phyloP scores from a whole-genome alignment of 2,797 vertebrate species.

The Rhynchonycteris naso region DNA sequence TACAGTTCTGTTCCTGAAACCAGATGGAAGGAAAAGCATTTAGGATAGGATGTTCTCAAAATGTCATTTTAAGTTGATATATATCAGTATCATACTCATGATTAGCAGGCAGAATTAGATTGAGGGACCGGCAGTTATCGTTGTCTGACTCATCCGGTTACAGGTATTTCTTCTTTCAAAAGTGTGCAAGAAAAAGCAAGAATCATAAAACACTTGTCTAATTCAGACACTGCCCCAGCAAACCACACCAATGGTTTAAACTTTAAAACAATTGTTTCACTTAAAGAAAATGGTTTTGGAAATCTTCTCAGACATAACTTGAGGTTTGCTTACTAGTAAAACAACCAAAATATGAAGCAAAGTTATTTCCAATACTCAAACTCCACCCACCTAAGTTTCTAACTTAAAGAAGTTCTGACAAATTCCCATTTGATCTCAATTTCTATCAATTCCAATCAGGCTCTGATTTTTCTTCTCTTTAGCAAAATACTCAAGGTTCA shows the following conservation, averaged over 20 bases:
- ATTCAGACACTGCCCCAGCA: not conserved
- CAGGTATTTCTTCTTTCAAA: conserved; percentile 15
- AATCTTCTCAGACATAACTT: not conserved
- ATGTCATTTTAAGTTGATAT: not conserved
- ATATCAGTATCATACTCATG: not conserved
- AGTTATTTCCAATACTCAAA: not conserved
- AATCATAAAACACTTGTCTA: not conserved
- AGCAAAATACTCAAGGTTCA: not conserved
- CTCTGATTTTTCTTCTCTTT: not conserved
- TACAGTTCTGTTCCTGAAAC: not conserved
- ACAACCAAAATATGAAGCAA: not conserved
- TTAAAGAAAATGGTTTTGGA: conserved; percentile 21
- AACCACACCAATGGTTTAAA: not conserved
- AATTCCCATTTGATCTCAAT: not conserved
- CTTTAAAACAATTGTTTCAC: conserved; percentile 9
- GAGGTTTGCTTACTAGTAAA: not conserved
- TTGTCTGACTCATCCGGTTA: not conserved
- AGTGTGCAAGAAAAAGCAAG: not conserved
- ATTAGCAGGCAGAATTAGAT: not conserved
- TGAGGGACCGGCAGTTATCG: not conserved
- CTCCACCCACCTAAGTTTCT: not conserved
- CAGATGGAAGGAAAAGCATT: not conserved
- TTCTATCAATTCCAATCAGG: not conserved
- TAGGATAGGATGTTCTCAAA: conserved; percentile 15
- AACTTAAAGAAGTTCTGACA: conserved; percentile 27